These are phyloP conservation scores for Urechis unicinctus DNA, from an alignment of 2,888 invertebrate genomes.

Conservation along the genomic window DNA sequence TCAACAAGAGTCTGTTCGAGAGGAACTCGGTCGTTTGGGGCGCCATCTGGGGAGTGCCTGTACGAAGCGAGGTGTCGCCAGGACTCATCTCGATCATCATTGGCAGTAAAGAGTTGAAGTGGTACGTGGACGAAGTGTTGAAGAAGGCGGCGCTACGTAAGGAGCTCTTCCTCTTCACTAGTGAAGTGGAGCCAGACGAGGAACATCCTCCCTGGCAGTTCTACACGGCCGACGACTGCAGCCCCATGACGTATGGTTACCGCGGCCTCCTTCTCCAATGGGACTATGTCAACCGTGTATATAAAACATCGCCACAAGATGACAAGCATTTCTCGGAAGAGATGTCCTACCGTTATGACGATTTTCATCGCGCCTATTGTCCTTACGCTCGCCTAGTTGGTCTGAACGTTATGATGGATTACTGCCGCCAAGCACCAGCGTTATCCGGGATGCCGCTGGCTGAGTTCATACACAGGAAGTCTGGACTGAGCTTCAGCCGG, in stretches of 20 bases:
- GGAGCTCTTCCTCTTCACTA: constrained; percentile 12
- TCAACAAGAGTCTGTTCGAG: background rate
- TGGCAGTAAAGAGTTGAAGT: constrained; percentile 21
- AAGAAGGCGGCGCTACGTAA: constrained; percentile 18
- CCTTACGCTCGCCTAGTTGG: constrained; percentile 8
- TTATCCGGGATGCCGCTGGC: background rate
- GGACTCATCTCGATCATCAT: constrained; percentile 16
- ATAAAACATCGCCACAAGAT: constrained; percentile 2
- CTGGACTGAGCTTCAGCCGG: background rate
- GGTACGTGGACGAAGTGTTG: constrained; percentile 20
- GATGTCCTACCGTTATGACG: constrained; percentile 11
- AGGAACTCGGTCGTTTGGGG: constrained; percentile 10
- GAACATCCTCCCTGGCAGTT: constrained; percentile 11
- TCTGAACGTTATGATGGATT: constrained; percentile 5
- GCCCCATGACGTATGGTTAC: constrained; percentile 18
- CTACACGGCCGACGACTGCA: constrained; percentile 2
- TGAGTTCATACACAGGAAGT: background rate
- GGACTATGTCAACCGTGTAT: constrained; percentile 15
- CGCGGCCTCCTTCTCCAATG: constrained; percentile 19
- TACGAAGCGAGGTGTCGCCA: background rate
- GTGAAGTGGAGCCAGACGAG: constrained; percentile 1
- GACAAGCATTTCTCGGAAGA: constrained; percentile 7
- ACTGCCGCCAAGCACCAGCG: background rate
- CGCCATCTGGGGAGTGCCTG: constrained; percentile 10
- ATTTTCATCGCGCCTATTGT: constrained; percentile 4